Percentiles rank a stretch among this genome's conserved stretches.
phyloP scores from a whole-genome alignment of 1,140 invertebrate species.

The Rhyacophila brunnea region DNA sequence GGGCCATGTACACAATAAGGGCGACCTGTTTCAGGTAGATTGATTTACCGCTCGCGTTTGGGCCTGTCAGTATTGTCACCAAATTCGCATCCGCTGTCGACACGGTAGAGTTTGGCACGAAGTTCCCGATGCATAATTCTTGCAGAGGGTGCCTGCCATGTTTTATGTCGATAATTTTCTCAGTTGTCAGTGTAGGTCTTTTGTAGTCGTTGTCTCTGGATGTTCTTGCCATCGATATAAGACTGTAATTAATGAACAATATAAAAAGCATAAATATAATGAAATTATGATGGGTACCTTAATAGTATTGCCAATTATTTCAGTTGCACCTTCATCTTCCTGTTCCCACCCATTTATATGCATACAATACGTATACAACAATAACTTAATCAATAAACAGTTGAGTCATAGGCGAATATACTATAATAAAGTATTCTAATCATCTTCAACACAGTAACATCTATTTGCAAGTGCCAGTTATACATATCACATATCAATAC shows the following conservation, averaged over 20 bases:
- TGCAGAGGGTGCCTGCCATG: slow-evolving; percentile 78
- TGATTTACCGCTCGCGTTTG: slow-evolving; percentile 91
- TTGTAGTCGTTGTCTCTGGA: slow-evolving; percentile 71
- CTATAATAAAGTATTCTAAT: too few relatives aligned
- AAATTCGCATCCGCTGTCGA: slow-evolving; percentile 57
- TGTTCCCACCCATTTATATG: too few relatives aligned
- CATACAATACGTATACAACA: too few relatives aligned
- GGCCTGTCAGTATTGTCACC: slow-evolving; percentile 81
- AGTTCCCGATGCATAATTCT: slow-evolving; percentile 64
- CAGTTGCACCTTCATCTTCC: too few relatives aligned
- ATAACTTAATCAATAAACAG: too few relatives aligned
- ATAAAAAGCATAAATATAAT: too few relatives aligned
- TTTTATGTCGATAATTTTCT: slow-evolving; percentile 65
- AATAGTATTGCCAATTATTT: too few relatives aligned
- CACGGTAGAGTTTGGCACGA: slow-evolving; percentile 71
- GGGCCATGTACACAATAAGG: slow-evolving; percentile 78
- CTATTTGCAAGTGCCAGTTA: too few relatives aligned
- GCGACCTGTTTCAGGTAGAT: slow-evolving; percentile 84
- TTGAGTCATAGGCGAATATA: too few relatives aligned
- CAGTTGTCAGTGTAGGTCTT: slow-evolving; percentile 62
- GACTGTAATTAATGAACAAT: slow-evolving; percentile 52
- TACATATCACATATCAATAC: too few relatives aligned
- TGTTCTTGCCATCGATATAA: slow-evolving; percentile 70
- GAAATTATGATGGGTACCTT: too few relatives aligned
- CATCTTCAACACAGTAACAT: too few relatives aligned